Conservation (phyloP, 92 coral and sea anemone genomes). For the Bergia puertoricense region DNA sequence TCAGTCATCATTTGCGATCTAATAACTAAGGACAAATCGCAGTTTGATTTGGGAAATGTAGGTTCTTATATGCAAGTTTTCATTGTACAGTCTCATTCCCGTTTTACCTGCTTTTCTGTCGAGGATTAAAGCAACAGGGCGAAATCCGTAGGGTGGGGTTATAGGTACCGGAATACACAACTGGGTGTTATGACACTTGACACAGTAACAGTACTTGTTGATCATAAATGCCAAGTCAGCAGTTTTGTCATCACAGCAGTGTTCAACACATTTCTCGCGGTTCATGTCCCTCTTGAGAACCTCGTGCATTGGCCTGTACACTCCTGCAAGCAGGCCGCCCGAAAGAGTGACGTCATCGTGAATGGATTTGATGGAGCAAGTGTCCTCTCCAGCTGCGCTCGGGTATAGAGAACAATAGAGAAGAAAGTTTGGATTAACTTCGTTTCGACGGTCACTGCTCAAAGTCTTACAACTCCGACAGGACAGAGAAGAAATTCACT, state of each 20-base stretch:
- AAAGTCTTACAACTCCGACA: neutral
- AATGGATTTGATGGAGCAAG: constrained; percentile 55
- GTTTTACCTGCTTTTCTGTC: constrained; percentile 28
- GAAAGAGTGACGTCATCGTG: constrained; percentile 61
- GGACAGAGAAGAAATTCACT: too few species aligned
- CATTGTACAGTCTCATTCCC: too few species aligned
- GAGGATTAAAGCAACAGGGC: constrained; percentile 64
- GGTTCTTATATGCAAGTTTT: too few species aligned
- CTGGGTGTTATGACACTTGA: constrained; percentile 56
- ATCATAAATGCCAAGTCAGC: constrained; percentile 72
- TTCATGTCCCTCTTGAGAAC: constrained; percentile 59
- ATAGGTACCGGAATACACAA: constrained; percentile 65
- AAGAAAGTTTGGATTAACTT: neutral
- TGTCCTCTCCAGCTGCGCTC: constrained; percentile 18
- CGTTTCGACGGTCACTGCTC: neutral
- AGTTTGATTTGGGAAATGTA: too few species aligned
- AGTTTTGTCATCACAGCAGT: constrained; percentile 67
- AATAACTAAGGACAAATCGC: too few species aligned
- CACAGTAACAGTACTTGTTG: constrained; percentile 84
- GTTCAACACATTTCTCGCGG: constrained; percentile 61
- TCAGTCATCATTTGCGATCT: too few species aligned
- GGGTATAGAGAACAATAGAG: neutral
- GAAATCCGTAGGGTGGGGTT: constrained; percentile 65
- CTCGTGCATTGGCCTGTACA: constrained; percentile 67
- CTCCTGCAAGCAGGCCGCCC: constrained; percentile 71